These are phyloP conservation scores for Nomada lathburiana DNA, from an alignment of 2,888 invertebrate species.

Conservation along the genomic window DNA sequence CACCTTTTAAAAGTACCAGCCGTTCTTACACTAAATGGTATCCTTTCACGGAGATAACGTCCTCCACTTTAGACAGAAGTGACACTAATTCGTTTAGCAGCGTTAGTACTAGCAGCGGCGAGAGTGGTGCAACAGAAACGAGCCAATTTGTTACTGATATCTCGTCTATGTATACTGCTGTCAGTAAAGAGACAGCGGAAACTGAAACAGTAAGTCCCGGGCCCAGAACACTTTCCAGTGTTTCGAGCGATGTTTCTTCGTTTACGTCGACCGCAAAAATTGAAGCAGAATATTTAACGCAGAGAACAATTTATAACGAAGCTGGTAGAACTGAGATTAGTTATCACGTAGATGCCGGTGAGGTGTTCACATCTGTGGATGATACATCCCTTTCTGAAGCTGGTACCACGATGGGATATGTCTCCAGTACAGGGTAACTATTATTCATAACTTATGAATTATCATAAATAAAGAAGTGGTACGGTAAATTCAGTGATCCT, in stretches of 20 bases:
- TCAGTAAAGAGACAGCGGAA: conserved; percentile 25
- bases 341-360: too few species aligned
- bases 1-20: conserved; percentile 22
- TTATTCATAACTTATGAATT: neutral
- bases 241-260: conserved; percentile 27
- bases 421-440: conserved; percentile 46
- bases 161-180: conserved; percentile 30
- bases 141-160: conserved; percentile 34
- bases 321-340: conserved; percentile 8
- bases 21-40: conserved; percentile 55
- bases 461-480: neutral
- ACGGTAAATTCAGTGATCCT: neutral
- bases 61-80: conserved; percentile 32
- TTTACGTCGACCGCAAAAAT: conserved; percentile 4
- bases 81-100: conserved; percentile 1
- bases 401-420: conserved; percentile 26
- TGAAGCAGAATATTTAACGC: conserved; percentile 39
- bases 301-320: conserved; percentile 25
- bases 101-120: conserved; percentile 5
- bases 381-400: conserved; percentile 30
- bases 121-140: conserved; percentile 34
- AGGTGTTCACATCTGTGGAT: neutral
- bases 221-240: conserved; percentile 24
- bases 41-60: conserved; percentile 40
- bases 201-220: conserved; percentile 36